Evolutionary conservation across 2,797 vertebrate genomes (phyloP), one percentile per base, ranked within the genome.

Genomic region (Aselliscus stoliczkanus): DNA sequence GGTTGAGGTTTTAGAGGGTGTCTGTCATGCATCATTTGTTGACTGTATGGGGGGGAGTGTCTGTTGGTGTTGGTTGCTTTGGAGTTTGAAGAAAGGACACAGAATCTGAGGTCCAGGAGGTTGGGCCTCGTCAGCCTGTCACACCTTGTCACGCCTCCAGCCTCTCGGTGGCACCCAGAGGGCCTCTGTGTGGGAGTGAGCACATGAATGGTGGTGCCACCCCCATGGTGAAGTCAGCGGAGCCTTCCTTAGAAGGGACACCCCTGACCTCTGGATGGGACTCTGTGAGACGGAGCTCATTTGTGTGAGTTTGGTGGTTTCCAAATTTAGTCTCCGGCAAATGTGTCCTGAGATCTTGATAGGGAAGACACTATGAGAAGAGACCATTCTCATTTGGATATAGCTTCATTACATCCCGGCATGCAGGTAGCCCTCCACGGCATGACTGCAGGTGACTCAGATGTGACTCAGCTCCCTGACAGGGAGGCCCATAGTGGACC

Each of bases 361-460:
- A 70, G 80, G 6, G 60, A 15, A 79, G 70, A 44, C 21, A 23
- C 20, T 8, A 1, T 5, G 4, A 37, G 62, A 42, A 10, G 64
- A 56, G 34, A 15, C 20, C 7, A 0, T 23, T 37, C 42, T 58
- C 25, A 21, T 47, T 65, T 15, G 31, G 31, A 25, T 34, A 13
- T 0, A 6, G 29, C 20, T 13, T 20, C 4, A 1, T 39, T 7
- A 1, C 0, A 8, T 29, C 12, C 0, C 0, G n/a, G 17, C 60
- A 7, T 11, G 21, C 34, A 17, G 54, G 21, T 21, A 0, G 31
- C 31, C 4, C 9, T 34, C 34, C 6, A 1, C 25, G 3, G 62
- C 54, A 0, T 6, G 7, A 0, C 39, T 7, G 17, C 60, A 56
- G 81, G 88, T 85, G 94, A 72, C 60, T 44, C 13, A 0, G 21